Conservation (phyloP, 2,113 vertebrate genomes). For the Thinocorus orbignyianus region DNA sequence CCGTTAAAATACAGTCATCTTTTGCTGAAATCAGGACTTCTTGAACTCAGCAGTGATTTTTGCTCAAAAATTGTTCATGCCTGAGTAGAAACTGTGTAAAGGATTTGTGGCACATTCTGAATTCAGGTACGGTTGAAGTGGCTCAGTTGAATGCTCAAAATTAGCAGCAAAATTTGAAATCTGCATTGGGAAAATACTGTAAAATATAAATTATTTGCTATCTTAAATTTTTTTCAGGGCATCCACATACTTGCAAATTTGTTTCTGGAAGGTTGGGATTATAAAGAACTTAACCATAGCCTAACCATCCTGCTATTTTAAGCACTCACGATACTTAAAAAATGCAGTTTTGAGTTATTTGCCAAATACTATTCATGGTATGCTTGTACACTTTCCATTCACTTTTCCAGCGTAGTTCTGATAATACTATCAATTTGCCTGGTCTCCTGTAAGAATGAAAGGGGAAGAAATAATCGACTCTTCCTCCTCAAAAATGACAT, state of each 20-base stretch:
- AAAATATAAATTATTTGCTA: neutral
- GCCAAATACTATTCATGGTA: neutral
- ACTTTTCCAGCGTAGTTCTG: neutral
- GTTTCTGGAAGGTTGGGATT: neutral
- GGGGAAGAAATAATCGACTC: neutral
- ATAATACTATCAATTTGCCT: neutral
- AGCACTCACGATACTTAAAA: neutral
- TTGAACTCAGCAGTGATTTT: neutral
- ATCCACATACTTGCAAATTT: neutral
- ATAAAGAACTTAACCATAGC: neutral
- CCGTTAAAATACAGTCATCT: neutral
- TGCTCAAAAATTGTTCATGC: neutral
- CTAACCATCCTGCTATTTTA: neutral
- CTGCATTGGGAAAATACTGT: neutral
- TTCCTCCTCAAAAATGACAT: slow-evolving; percentile 32
- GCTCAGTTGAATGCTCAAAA: neutral
- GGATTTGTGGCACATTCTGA: neutral
- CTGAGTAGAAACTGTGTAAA: neutral
- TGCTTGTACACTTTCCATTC: neutral
- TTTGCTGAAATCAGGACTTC: neutral
- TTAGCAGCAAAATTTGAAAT: neutral
- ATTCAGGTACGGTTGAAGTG: neutral
- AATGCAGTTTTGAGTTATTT: neutral
- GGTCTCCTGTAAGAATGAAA: neutral
- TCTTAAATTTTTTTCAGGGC: neutral